Conservation (phyloP, 1,140 invertebrate genomes). For the Callitettix versicolor region DNA sequence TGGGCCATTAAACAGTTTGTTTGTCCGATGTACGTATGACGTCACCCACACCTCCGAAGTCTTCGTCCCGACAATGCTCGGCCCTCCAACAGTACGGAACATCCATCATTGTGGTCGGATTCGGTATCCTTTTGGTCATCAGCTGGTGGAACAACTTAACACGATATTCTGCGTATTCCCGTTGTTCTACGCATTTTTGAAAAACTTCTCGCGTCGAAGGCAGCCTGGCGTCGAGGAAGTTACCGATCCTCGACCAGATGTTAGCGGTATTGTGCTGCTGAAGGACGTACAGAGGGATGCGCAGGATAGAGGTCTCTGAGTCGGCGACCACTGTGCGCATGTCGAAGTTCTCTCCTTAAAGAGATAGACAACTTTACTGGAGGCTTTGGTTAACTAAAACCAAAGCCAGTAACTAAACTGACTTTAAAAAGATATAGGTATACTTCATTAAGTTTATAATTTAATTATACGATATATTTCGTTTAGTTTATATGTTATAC, state of each 20-base stretch:
- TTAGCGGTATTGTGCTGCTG: conserved; percentile 47
- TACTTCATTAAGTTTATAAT: no score
- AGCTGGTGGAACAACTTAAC: conserved; percentile 38
- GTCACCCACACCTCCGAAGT: no score
- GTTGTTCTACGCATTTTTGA: conserved; percentile 8
- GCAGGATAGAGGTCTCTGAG: conserved; percentile 41
- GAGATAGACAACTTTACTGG: no score
- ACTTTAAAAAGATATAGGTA: no score
- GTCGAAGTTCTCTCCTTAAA: conserved; percentile 45
- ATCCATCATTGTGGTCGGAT: conserved; percentile 43
- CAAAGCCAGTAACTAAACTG: no score
- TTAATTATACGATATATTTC: no score
- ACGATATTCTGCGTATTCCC: conserved; percentile 41
- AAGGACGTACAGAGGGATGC: conserved; percentile 50
- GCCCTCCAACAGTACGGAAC: conserved; percentile 40
- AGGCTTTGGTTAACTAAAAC: no score
- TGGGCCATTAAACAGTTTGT: no score
- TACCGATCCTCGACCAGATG: conserved; percentile 47
- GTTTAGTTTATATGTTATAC: no score
- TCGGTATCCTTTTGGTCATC: conserved; percentile 35
- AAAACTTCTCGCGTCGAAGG: conserved; percentile 33
- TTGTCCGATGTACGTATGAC: no score
- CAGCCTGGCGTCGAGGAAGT: conserved; percentile 46
- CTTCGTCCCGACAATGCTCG: no score
- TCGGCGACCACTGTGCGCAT: conserved; percentile 45